Conservation (phyloP, 2,888 invertebrate genomes). For the Coelopa pilipes region DNA sequence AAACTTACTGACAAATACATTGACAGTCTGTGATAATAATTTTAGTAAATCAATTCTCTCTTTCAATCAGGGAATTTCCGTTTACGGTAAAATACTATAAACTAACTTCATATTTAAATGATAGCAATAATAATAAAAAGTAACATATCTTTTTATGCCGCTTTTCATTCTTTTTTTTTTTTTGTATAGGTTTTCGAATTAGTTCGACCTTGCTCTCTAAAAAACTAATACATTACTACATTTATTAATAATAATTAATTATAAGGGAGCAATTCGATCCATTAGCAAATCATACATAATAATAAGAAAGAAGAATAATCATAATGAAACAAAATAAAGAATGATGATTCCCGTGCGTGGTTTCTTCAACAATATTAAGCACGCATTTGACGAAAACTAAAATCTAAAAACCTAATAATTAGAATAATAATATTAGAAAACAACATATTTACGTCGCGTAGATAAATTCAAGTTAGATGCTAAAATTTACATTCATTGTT, state of each 20-base stretch:
- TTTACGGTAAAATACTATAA: background rate
- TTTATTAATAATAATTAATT: background rate
- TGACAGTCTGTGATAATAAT: too few species aligned
- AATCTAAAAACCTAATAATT: background rate
- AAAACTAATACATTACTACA: constrained; percentile 47
- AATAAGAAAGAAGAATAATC: background rate
- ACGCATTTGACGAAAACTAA: constrained; percentile 20
- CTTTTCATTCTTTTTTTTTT: background rate
- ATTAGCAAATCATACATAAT: background rate
- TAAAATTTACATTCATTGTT: constrained; percentile 12
- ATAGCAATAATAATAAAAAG: constrained; percentile 28
- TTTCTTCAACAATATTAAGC: constrained; percentile 34
- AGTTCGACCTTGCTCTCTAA: constrained; percentile 34
- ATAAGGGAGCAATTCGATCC: background rate
- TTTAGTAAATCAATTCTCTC: too few species aligned
- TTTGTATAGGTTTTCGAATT: background rate
- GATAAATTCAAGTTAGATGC: constrained; percentile 22
- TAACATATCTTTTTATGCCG: constrained; percentile 20
- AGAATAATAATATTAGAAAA: constrained; percentile 10
- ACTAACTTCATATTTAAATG: constrained; percentile 17
- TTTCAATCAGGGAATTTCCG: background rate
- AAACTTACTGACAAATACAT: too few species aligned
- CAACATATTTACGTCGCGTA: constrained; percentile 19
- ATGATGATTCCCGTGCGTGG: constrained; percentile 22
- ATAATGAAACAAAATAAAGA: background rate